Base-by-base conservation (phyloP, 2,797 vertebrate genomes). In the Hyperoplus lanceolatus region DNA sequence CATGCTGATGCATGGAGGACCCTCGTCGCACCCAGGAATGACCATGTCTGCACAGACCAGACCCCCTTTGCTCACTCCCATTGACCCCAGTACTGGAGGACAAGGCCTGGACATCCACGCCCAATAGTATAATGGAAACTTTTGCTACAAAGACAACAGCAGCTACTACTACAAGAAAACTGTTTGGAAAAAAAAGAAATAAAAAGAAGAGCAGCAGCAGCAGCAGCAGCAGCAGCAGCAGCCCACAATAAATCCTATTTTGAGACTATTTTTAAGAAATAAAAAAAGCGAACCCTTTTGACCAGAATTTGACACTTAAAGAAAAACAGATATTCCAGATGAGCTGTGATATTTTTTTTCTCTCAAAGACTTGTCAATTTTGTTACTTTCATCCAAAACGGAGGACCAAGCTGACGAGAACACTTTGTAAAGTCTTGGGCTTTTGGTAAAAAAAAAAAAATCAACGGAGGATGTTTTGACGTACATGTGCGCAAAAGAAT, bases 1-100 rank as follows among this genome's bases (percentile, higher is more conserved):
- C 96, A 98, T 98, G 97, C 96, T 96, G 96, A 98, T 97, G 97
- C 97, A 97, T 95, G 96, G 97, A 97, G 97, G 97, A 97, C 96
- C 96, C 95, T 96, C 95, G 93, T 91, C 94, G 89, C 96, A 96
- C 94, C 96, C 96, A 94, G 96, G 96, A 97, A 97, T 96, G 96
- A 95, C 96, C 94, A 95, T 97, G 95, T 95, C 97, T 95, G 96
- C 96, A 95, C 97, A 97, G 96, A 97, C 29, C 29, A 29, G 96
- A 95, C 96, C 96, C 95, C 95, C 96, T 93, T 90, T 94, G 92
- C 91, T 97, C 95, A 96, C 96, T 95, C 96, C 96, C 93, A 94
- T 97, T 93, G 97, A 98, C 92, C 97, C 96, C 94, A 96, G 80
- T 95, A 92, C 96, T 94, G 96, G 95, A 94, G 97, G 96, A 96